Conservation (phyloP, 2,113 vertebrate species). For the Platycercus adscitus region DNA sequence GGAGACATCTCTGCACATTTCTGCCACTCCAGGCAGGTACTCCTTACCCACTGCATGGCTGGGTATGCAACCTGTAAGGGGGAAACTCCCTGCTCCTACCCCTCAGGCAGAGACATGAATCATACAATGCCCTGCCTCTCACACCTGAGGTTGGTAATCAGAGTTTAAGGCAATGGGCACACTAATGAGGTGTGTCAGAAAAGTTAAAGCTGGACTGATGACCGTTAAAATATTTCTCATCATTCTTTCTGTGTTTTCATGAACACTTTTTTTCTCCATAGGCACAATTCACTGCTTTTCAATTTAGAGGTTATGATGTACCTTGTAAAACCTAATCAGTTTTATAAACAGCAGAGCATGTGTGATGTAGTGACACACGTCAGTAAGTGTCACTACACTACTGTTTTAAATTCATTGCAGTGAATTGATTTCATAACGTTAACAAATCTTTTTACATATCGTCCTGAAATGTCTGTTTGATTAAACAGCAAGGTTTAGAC, state of each 20-base stretch:
- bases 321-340: background rate
- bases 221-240: background rate
- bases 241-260: background rate
- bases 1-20: background rate
- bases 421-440: constrained; percentile 56
- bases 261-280: background rate
- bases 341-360: constrained; percentile 39
- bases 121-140: rapidly evolving
- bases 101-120: background rate
- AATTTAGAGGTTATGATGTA: constrained; percentile 32
- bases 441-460: constrained; percentile 70
- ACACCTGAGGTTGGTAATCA: background rate
- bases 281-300: constrained; percentile 8
- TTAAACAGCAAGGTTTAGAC: constrained; percentile 46
- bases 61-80: rapidly evolving
- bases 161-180: background rate
- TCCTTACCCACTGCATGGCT: rapidly evolving
- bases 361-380: constrained; percentile 40
- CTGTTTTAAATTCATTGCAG: constrained; percentile 65
- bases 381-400: background rate
- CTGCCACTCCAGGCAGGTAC: background rate
- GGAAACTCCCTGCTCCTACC: background rate
- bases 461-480: constrained; percentile 39
- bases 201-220: background rate
- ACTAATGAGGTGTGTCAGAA: background rate